These are phyloP conservation scores for Aphelinus atriplicis DNA, from an alignment of 1,140 invertebrate species.

Conservation along the genomic window DNA sequence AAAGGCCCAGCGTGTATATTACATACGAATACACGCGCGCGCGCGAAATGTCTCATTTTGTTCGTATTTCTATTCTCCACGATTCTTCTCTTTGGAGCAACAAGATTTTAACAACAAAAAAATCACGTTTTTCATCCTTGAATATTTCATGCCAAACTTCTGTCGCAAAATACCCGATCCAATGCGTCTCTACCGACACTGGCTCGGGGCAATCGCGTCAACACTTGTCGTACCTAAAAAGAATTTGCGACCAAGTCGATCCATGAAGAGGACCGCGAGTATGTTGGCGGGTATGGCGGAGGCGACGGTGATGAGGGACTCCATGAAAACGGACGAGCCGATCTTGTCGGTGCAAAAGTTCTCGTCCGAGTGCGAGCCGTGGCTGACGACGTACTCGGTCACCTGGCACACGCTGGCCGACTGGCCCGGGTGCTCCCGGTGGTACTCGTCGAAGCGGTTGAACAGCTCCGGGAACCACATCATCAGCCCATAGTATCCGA, in stretches of 20 bases:
- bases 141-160: no score
- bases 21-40: no score
- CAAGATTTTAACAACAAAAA: no score
- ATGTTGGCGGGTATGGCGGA: constrained; percentile 86
- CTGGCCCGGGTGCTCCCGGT: constrained; percentile 65
- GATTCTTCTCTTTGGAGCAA: no score
- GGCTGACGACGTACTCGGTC: constrained; percentile 77
- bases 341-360: constrained; percentile 77
- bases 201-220: no score
- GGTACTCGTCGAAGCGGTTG: constrained; percentile 84
- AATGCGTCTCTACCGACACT: no score
- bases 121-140: no score
- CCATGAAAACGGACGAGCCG: constrained; percentile 80
- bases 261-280: constrained; percentile 79
- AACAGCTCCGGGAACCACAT: constrained; percentile 93
- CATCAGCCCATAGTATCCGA: constrained; percentile 89
- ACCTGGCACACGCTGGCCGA: constrained; percentile 80
- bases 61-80: no score
- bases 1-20: no score
- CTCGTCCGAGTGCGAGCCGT: constrained; percentile 69
- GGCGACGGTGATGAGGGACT: constrained; percentile 86
- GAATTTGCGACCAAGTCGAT: constrained; percentile 87
- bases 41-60: no score
- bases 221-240: constrained; percentile 73
- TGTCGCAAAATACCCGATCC: no score